These are phyloP conservation scores for Macrosiphum euphorbiae DNA, from an alignment of 2,888 invertebrate genomes.

Conservation along the genomic window DNA sequence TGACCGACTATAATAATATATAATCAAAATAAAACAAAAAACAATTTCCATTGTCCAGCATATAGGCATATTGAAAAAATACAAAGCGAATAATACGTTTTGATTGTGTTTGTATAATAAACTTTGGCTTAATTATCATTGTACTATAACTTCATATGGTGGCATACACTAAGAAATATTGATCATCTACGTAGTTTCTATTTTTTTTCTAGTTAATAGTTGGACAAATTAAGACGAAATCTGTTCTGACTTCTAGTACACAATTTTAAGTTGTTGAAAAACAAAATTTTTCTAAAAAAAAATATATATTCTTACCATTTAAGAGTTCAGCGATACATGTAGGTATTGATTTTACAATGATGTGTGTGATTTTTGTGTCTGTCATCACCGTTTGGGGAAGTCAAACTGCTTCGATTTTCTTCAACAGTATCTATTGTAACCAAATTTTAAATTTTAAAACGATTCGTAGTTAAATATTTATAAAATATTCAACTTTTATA, in stretches of 20 bases:
- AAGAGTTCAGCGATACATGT: too few relatives aligned
- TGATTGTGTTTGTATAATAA: background rate
- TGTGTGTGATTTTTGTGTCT: too few relatives aligned
- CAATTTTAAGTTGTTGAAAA: too few relatives aligned
- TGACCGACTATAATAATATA: background rate
- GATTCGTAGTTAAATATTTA: too few relatives aligned
- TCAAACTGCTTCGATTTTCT: too few relatives aligned
- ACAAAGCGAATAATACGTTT: background rate
- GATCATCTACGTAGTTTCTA: background rate
- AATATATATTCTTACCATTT: too few relatives aligned
- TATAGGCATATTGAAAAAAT: background rate
- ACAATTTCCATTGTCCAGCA: background rate
- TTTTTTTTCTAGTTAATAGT: background rate
- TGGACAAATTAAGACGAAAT: background rate
- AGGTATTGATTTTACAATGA: too few relatives aligned
- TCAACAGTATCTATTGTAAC: too few relatives aligned
- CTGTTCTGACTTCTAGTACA: background rate
- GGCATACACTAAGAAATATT: background rate
- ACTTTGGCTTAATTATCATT: background rate
- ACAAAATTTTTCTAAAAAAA: too few relatives aligned
- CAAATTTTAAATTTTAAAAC: too few relatives aligned
- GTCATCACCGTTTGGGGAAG: too few relatives aligned
- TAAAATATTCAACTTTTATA: too few relatives aligned
- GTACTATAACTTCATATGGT: background rate
- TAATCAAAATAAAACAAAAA: background rate